phyloP scores from a whole-genome alignment of 2,888 invertebrate species.

The Reticulitermes lucifugus region DNA sequence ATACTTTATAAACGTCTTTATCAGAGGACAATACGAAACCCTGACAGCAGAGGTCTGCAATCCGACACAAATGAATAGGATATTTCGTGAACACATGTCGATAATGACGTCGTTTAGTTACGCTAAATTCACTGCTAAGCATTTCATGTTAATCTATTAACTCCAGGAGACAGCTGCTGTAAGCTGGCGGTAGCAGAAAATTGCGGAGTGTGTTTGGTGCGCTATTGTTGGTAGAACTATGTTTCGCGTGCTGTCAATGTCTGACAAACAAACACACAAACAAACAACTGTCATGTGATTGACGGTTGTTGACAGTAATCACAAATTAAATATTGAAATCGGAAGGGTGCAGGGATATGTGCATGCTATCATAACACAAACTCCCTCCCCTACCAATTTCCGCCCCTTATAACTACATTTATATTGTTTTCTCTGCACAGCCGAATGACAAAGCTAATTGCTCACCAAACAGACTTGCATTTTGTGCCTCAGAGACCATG shows the following conservation, averaged over 20 bases:
- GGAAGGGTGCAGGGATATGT: not conserved
- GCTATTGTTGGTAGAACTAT: not conserved
- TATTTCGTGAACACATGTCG: not conserved
- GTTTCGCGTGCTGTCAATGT: not conserved
- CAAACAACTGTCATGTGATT: conserved; percentile 35
- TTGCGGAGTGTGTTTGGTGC: conserved; percentile 10
- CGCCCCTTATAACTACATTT: not conserved
- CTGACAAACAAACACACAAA: not conserved
- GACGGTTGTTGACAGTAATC: conserved; percentile 37
- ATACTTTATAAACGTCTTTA: no score
- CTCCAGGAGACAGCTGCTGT: not conserved
- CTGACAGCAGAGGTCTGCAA: not conserved
- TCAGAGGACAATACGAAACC: not conserved
- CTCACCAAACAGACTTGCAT: no score
- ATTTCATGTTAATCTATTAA: conserved; percentile 23
- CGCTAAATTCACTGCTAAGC: conserved; percentile 15
- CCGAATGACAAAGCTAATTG: not conserved
- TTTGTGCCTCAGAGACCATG: not conserved
- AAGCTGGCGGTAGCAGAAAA: not conserved
- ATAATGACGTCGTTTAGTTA: conserved; percentile 7
- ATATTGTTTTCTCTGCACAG: not conserved
- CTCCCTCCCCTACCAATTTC: not conserved
- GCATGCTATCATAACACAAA: not conserved
- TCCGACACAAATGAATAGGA: not conserved
- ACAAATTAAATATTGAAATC: conserved; percentile 23